Conservation (phyloP, 2,888 invertebrate genomes). For the Orchesellides sinensis region DNA sequence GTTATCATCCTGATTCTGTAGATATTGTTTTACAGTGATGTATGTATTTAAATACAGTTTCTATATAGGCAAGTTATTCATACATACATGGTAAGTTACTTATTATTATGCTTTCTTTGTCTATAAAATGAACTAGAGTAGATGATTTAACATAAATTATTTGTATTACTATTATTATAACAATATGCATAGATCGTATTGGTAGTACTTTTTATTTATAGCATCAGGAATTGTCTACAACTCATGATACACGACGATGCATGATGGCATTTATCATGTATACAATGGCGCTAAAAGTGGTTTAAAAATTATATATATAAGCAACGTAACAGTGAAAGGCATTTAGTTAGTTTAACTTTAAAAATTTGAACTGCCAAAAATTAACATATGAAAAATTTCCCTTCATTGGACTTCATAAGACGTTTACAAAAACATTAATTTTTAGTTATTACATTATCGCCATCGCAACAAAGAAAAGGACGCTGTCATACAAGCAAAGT, state of each 20-base stretch:
- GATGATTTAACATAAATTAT: too few species aligned
- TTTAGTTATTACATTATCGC: too few species aligned
- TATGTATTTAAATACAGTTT: background rate
- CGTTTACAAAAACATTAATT: too few species aligned
- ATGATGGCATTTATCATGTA: background rate
- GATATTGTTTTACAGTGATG: slow-evolving; percentile 2
- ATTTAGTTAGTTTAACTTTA: slow-evolving; percentile 28
- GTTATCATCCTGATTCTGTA: too few species aligned
- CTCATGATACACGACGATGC: background rate
- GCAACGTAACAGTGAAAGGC: slow-evolving; percentile 45
- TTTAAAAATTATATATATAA: slow-evolving; percentile 9
- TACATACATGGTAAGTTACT: background rate
- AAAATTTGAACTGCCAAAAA: slow-evolving; percentile 21
- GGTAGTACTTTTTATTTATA: background rate
- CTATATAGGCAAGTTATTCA: slow-evolving; percentile 7
- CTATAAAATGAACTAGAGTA: slow-evolving; percentile 31
- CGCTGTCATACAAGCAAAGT: too few species aligned
- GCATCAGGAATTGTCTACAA: slow-evolving; percentile 20
- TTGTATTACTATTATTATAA: slow-evolving; percentile 11
- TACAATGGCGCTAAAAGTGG: background rate
- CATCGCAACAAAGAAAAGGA: too few species aligned
- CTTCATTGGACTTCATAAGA: too few species aligned
- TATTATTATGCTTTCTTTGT: background rate
- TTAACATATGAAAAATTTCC: too few species aligned
- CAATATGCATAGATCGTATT: background rate